Evolutionary conservation across 2,113 vertebrate genomes (phyloP), one percentile per base, ranked within the genome.

Genomic region (Falcunculus frontatus): DNA sequence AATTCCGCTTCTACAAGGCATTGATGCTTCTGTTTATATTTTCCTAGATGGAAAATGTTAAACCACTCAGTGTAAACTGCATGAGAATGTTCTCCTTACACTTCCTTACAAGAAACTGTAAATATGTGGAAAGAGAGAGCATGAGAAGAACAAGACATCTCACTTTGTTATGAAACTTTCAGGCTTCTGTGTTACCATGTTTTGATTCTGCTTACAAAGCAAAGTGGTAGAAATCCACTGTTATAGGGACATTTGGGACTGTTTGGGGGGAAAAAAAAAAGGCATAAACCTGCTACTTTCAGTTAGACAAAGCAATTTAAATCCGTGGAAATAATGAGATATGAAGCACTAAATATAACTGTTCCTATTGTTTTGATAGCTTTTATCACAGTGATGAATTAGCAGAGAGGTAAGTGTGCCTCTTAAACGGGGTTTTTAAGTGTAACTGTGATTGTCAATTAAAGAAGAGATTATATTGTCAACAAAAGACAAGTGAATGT

Each of bases 391-490:
- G 70, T 17, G 50, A 86, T 74, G 55, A 74, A 72, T 94, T 57
- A 84, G 64, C 75, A 63, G 44, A 84, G 75, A 95, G 80, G 67
- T 88, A 95, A 94, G 60, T 3, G 37, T 74, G 60, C 39, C n/a
- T n/a, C n/a, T 88, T 42, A 41, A 44, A 69, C 0, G 0, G 30
- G 17, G 8, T 27, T 76, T 91, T 86, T 53, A 93, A 90, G 73
- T 72, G 37, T 67, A 84, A 86, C 46, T 82, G 62, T 63, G 90
- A 94, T 80, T 96, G 87, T 93, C 95, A 95, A 94, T 94, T 96
- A 88, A 90, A 96, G 90, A 46, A 59, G 74, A 83, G 85, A 93
- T 91, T 86, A 83, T 39, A 55, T 33, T 84, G 95, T 86, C 95
- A 95, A 79, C 87, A 88, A 77, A 96, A 96, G 94, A 83, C 50